A percentile compares a stretch with the other conserved stretches of the same genome.
Conservation (phyloP, 2,888 invertebrate species). For the Bedellia somnulentella region DNA sequence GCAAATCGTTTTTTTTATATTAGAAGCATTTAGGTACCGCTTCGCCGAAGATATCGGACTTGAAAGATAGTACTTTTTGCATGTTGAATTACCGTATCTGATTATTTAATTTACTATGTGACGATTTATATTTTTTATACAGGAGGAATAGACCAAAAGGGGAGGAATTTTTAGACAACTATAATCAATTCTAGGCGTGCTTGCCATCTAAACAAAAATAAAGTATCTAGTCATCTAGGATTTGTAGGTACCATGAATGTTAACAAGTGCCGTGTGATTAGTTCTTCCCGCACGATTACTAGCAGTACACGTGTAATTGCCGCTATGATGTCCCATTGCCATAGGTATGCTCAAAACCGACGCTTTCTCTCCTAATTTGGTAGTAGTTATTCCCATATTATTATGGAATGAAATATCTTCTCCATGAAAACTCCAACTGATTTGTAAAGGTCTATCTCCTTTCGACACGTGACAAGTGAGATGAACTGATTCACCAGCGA, state of each 20-base stretch:
- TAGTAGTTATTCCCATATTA: conserved; percentile 54
- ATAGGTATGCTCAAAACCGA: conserved; percentile 62
- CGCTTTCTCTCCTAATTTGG: conserved; percentile 56
- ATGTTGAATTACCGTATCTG: no score
- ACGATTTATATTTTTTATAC: no score
- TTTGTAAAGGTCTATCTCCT: conserved; percentile 72
- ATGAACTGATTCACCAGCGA: conserved; percentile 68
- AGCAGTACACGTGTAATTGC: conserved; percentile 67
- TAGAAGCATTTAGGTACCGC: no score
- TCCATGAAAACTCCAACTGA: conserved; percentile 71
- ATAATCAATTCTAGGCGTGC: conserved; percentile 40
- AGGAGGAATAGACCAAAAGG: conserved; percentile 62
- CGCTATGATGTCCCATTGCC: conserved; percentile 62
- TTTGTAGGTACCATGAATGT: conserved; percentile 58
- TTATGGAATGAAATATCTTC: conserved; percentile 59
- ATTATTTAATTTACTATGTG: no score
- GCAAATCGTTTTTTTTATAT: no score
- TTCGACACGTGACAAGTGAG: conserved; percentile 68
- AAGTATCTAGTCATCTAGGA: no score
- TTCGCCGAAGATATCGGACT: no score
- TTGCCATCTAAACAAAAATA: conserved; percentile 10
- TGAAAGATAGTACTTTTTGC: no score
- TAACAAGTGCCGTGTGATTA: conserved; percentile 57
- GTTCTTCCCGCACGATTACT: conserved; percentile 62
- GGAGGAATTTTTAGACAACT: conserved; percentile 22